These are phyloP conservation scores for Chaetops frenatus DNA, from an alignment of 2,113 vertebrate species.

Conservation along the genomic window DNA sequence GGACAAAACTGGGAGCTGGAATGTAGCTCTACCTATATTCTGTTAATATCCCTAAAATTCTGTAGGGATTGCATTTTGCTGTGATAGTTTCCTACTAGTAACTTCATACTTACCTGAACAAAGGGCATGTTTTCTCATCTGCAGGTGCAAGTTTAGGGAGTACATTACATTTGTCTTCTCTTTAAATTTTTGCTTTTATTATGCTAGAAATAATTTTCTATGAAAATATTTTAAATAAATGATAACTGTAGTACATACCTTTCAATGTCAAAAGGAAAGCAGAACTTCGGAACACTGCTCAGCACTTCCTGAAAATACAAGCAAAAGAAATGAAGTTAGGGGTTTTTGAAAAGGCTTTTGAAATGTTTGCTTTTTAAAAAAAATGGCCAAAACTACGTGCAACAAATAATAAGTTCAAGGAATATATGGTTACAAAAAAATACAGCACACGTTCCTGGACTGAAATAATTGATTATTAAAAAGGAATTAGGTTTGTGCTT, in stretches of 20 bases:
- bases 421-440: constrained; percentile 41
- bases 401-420: background rate
- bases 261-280: constrained; percentile 96
- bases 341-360: constrained; percentile 1
- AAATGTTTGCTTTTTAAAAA: background rate
- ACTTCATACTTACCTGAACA: background rate
- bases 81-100: background rate
- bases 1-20: background rate
- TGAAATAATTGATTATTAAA: constrained; percentile 95
- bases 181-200: background rate
- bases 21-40: background rate
- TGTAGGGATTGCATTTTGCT: background rate
- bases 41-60: background rate
- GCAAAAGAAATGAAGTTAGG: constrained; percentile 15
- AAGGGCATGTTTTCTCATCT: background rate
- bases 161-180: background rate
- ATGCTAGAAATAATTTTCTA: background rate
- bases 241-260: constrained; percentile 74
- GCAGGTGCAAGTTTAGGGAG: background rate
- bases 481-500: constrained; percentile 82
- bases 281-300: constrained; percentile 94
- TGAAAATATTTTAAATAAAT: background rate
- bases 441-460: constrained; percentile 69
- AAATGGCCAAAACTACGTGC: background rate
- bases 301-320: constrained; percentile 86